Percentiles rank a stretch among this genome's conserved stretches.
Conservation (phyloP, 2,888 invertebrate species). For the Eremobia ochroleuca region DNA sequence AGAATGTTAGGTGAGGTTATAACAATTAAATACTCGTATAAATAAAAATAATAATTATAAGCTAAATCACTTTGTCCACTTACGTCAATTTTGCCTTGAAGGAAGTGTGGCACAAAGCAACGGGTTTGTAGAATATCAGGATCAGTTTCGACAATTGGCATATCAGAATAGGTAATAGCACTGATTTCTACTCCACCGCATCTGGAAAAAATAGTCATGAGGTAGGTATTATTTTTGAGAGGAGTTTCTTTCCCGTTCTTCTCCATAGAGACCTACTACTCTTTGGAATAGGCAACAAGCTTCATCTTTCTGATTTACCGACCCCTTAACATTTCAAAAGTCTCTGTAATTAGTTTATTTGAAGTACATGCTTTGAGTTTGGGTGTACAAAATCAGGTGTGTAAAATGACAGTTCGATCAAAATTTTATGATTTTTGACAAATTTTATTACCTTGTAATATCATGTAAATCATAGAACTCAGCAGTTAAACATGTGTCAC, state of each 20-base stretch:
- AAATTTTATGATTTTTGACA: background rate
- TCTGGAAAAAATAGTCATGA: conserved; percentile 3
- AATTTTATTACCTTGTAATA: conserved; percentile 20
- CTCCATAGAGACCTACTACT: background rate
- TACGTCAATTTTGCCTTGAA: conserved; percentile 39
- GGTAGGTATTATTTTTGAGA: background rate
- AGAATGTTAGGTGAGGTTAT: too few species aligned
- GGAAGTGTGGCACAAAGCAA: conserved; percentile 45
- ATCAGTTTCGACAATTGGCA: conserved; percentile 24
- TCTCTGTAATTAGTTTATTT: background rate
- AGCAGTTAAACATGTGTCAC: conserved; percentile 27
- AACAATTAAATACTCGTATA: too few species aligned
- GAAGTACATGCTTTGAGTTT: background rate
- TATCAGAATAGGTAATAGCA: conserved; percentile 18
- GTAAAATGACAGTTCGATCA: background rate
- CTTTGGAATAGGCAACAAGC: background rate
- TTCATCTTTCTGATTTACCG: background rate
- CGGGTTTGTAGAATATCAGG: conserved; percentile 38
- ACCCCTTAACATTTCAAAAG: background rate
- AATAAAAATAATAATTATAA: too few species aligned
- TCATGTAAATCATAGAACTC: conserved; percentile 32
- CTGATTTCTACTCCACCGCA: conserved; percentile 52
- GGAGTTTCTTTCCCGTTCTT: background rate
- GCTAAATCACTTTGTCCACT: conserved; percentile 3
- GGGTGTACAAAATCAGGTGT: too few species aligned